Evolutionary conservation across 2,888 invertebrate species (phyloP), one percentile per base, ranked within the genome.

Genomic region (Eristalinus sepulchralis): DNA sequence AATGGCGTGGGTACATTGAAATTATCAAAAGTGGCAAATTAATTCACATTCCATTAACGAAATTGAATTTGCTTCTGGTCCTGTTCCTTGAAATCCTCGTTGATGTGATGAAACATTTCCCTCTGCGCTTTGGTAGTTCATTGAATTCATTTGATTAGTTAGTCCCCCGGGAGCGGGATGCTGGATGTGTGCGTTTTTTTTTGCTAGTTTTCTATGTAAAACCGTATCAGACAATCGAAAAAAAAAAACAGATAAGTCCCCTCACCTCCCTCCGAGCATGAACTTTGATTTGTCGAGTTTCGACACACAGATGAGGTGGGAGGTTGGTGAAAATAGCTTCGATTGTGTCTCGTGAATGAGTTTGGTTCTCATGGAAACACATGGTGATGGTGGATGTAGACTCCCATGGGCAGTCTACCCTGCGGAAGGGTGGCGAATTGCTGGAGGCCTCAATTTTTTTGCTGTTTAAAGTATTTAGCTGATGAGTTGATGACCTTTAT

Each of bases 1-100:
- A 11, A 47, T 36, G 55, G 57, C 27, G 39, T 33, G 62, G 64
- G 34, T 66, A 27, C 71, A 57, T 66, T 73, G 68, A 63, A 77
- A 78, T 73, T 83, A 86, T 82, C 85, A 78, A 82, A 86, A 77
- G 82, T 86, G 73, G 82, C 77, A 86, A 86, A 86, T 86, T 86
- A 86, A 86, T 82, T 86, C 73, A 78, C 82, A 86, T 83, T 86
- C 82, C 85, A 86, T 86, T 86, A 86, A 82, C 85, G 64, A 78
- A 86, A 86, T 86, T 86, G 83, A 78, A 77, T 81, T 81, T 59
- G 67, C 77, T 72, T 64, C n/a, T 33, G 76, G 77, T 39, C 62
- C 57, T 76, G 66, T 39, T 80, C 75, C 75, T 80, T 84, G 80
- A 71, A 75, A 62, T 39, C 34, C 47, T 47, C 8, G 53, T 75